Percentiles rank a stretch among this genome's conserved stretches.
These are phyloP conservation scores for Lycorma delicatula DNA, from an alignment of 1,140 invertebrate genomes.

Conservation along the genomic window DNA sequence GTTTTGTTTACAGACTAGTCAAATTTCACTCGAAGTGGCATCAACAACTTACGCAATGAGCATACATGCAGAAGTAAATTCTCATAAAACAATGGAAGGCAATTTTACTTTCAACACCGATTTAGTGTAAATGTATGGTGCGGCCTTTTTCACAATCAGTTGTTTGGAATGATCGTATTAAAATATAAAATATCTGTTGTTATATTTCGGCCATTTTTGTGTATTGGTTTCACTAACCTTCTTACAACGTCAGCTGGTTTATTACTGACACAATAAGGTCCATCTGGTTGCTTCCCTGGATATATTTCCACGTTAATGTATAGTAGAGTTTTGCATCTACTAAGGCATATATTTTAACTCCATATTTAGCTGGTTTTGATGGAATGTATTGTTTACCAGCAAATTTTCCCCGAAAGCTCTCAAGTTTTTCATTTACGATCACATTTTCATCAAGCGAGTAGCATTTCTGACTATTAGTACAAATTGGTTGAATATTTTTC, in stretches of 20 bases:
- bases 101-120: too few relatives aligned
- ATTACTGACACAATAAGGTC: slow-evolving; percentile 27
- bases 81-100: too few relatives aligned
- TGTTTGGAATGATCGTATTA: too few relatives aligned
- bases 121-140: too few relatives aligned
- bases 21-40: too few relatives aligned
- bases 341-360: slow-evolving; percentile 38
- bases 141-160: too few relatives aligned
- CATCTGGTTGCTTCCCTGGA: slow-evolving; percentile 32
- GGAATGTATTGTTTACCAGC: slow-evolving; percentile 36
- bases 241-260: slow-evolving; percentile 27
- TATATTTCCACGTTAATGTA: slow-evolving; percentile 32
- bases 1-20: too few relatives aligned
- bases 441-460: slow-evolving; percentile 15
- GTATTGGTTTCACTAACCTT: slow-evolving; percentile 21
- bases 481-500: slow-evolving; percentile 32
- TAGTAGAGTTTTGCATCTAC: slow-evolving; percentile 32
- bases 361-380: slow-evolving; percentile 40
- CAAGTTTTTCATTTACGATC: slow-evolving; percentile 33
- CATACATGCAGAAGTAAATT: too few relatives aligned
- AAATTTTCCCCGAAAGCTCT: slow-evolving; percentile 34
- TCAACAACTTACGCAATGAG: too few relatives aligned
- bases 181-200: slow-evolving; percentile 28
- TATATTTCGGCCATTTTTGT: slow-evolving; percentile 18
- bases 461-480: slow-evolving; percentile 24